A percentile compares a stretch with the other conserved stretches of the same genome.
Evolutionary conservation across 1,140 invertebrate species (phyloP).

Genomic region (Lepidostoma basale): DNA sequence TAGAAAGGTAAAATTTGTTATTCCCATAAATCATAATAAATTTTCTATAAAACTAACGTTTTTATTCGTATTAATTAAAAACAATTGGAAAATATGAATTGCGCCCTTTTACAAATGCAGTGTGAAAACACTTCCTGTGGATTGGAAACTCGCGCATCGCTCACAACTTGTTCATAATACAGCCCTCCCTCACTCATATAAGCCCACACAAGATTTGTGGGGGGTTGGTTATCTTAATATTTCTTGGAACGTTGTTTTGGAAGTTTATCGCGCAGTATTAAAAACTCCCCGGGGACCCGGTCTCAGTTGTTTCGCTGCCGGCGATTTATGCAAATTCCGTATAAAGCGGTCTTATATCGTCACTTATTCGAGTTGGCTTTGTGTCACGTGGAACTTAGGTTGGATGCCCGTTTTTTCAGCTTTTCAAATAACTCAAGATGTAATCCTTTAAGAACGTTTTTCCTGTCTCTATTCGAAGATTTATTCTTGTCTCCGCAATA

Average conservation of each 20-base stretch:
- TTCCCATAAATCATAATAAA: no score
- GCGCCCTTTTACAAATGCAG: no score
- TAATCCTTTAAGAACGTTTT: no score
- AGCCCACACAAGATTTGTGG: slow-evolving; percentile 34
- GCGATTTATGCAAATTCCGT: slow-evolving; percentile 16
- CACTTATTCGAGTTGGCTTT: slow-evolving; percentile 3
- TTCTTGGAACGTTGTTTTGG: slow-evolving; percentile 28
- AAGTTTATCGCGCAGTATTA: slow-evolving; percentile 42
- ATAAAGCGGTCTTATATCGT: slow-evolving; percentile 19
- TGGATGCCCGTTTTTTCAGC: background rate
- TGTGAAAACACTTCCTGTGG: no score
- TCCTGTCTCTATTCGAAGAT: no score
- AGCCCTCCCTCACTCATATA: slow-evolving; percentile 16
- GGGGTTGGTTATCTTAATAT: slow-evolving; percentile 40
- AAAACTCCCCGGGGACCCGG: slow-evolving; percentile 36
- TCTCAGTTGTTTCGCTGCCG: slow-evolving; percentile 6
- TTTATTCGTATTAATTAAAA: no score
- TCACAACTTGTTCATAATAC: slow-evolving; percentile 34
- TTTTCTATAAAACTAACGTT: no score
- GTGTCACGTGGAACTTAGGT: slow-evolving; percentile 10
- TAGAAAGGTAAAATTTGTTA: no score
- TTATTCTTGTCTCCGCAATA: no score
- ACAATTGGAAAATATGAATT: no score
- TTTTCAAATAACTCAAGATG: no score
- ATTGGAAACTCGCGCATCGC: slow-evolving; percentile 10